A percentile compares a stretch with the other conserved stretches of the same genome.
phyloP scores from a whole-genome alignment of 2,113 vertebrate genomes.

The Brachirus orientalis region DNA sequence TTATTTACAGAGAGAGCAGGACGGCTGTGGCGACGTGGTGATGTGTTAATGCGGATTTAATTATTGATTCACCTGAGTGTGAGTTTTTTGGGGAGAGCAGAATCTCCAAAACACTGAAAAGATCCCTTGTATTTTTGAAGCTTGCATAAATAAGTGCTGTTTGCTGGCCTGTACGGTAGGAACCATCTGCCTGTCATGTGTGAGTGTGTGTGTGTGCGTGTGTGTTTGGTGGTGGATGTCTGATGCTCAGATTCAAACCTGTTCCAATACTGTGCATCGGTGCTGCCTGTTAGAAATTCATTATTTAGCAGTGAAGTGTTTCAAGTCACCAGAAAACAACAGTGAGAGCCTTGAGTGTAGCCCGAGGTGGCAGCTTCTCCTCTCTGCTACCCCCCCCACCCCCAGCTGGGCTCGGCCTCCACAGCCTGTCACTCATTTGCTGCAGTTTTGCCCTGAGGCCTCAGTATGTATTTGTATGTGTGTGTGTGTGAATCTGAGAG shows the following conservation, averaged over 20 bases:
- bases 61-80: slow-evolving; percentile 10
- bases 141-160: slow-evolving; percentile 61
- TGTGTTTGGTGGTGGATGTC: slow-evolving; percentile 62
- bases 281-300: slow-evolving; percentile 79
- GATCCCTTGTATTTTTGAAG: slow-evolving; percentile 52
- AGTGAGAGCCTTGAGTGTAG: slow-evolving; percentile 79
- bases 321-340: slow-evolving; percentile 85
- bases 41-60: too few relatives aligned
- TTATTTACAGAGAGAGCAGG: too few relatives aligned
- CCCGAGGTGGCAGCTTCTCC: slow-evolving; percentile 77
- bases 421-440: slow-evolving; percentile 79
- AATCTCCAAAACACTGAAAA: slow-evolving; percentile 21
- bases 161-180: slow-evolving; percentile 50
- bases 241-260: slow-evolving; percentile 74
- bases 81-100: slow-evolving; percentile 5
- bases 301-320: slow-evolving; percentile 86
- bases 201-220: slow-evolving; percentile 35
- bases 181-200: slow-evolving; percentile 52
- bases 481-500: slow-evolving; percentile 31
- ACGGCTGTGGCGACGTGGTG: too few relatives aligned
- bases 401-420: slow-evolving; percentile 76
- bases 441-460: slow-evolving; percentile 74
- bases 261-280: slow-evolving; percentile 65
- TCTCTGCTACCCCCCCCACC: slow-evolving; percentile 49
- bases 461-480: slow-evolving; percentile 34